Evolutionary conservation across 2,888 invertebrate genomes (phyloP), one percentile per base, ranked within the genome.

Genomic region (Sinopyrophorus schimmeli): DNA sequence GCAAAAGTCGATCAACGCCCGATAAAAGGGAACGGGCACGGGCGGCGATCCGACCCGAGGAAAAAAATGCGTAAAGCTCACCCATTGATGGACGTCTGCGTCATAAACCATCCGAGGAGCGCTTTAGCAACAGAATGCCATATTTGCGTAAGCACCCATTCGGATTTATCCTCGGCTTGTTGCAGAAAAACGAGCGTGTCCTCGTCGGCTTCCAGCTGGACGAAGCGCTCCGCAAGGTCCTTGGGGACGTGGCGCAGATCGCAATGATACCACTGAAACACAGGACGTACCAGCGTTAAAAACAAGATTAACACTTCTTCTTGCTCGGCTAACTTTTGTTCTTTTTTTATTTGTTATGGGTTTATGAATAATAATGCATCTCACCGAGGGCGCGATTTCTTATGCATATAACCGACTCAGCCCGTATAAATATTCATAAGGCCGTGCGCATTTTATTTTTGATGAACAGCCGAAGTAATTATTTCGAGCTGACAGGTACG

Each of bases 1-100:
- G n/a, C n/a, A n/a, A n/a, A n/a, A n/a, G n/a, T n/a, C n/a, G n/a
- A n/a, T n/a, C n/a, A n/a, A n/a, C n/a, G n/a, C n/a, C n/a, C n/a
- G n/a, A n/a, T n/a, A n/a, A n/a, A n/a, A n/a, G n/a, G n/a, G n/a
- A n/a, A n/a, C n/a, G n/a, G n/a, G n/a, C n/a, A n/a, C n/a, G n/a
- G n/a, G n/a, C n/a, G n/a, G n/a, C n/a, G n/a, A n/a, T n/a, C n/a
- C n/a, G n/a, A n/a, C n/a, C n/a, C n/a, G n/a, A n/a, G 26, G 5
- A 26, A 5, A 26, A 10, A 5, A 9, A 3, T 10, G n/a, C 21
- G 9, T 14, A 6, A 5, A 16, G 80, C 84, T 83, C 74, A 92
- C 84, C 96, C 96, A 76, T 97, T 98, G 57, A 95, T 90, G 61
- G 94, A 93, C 1, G 97, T 98, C 70, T 90, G 87, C 17, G 93